Conservation (phyloP, 2,888 invertebrate genomes). For the Heliconius aoede region DNA sequence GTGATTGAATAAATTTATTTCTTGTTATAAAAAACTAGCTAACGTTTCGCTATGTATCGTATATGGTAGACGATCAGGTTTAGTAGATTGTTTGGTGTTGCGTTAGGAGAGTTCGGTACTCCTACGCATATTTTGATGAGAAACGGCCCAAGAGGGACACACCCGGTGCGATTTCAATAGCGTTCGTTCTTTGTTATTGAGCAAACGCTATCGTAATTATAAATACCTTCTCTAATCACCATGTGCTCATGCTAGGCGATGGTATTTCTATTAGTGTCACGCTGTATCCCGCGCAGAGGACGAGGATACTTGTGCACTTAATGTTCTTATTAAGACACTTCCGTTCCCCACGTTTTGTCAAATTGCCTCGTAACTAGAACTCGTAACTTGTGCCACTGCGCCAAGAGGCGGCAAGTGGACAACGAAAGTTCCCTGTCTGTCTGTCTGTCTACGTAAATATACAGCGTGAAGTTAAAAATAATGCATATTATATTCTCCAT, state of each 20-base stretch:
- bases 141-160: slow-evolving; percentile 29
- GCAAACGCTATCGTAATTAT: slow-evolving; percentile 21
- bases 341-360: too few relatives aligned
- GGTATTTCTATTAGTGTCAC: too few relatives aligned
- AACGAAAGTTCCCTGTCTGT: too few relatives aligned
- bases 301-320: too few relatives aligned
- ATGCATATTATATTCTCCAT: not conserved
- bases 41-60: not conserved
- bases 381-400: too few relatives aligned
- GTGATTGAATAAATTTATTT: not conserved
- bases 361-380: too few relatives aligned
- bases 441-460: too few relatives aligned
- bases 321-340: too few relatives aligned
- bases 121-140: slow-evolving; percentile 31
- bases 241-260: not conserved
- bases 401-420: too few relatives aligned
- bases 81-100: slow-evolving; percentile 32
- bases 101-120: slow-evolving; percentile 26
- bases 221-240: not conserved
- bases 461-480: not conserved
- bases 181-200: slow-evolving; percentile 15
- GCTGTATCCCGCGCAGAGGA: too few relatives aligned
- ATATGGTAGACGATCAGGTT: slow-evolving; percentile 15
- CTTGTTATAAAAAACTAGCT: not conserved
- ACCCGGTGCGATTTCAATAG: slow-evolving; percentile 25